Base-by-base conservation (phyloP, 2,113 vertebrate genomes). In the Muscicapa adusta region DNA sequence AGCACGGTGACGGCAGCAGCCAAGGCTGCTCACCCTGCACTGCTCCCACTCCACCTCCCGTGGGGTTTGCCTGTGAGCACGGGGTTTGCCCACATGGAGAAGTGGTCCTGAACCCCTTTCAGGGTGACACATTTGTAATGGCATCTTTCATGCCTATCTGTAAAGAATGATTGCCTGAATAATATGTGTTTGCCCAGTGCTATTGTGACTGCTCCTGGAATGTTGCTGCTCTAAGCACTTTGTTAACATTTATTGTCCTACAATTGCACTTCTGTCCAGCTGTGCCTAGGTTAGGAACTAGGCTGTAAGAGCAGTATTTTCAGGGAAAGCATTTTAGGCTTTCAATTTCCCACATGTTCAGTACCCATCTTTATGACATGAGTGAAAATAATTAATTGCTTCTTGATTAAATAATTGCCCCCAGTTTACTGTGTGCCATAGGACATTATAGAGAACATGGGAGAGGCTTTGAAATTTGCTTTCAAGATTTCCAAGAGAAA, bases 351-450 rank as follows among this genome's bases (percentile, higher is more conserved):
- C 29, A 58, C 18, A 5, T 53, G 6, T 82, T 94, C 71, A 63
- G 70, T 71, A 65, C 15, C 31, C 71, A 48, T 86, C 34, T 88
- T 74, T 85, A 58, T 48, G 57, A 58, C 48, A 67, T 31, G 26
- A 94, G 29, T 89, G 85, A 96, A 91, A 92, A 91, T 78, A 93
- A 84, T 92, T 71, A 93, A 74, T 73, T 96, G 28, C 73, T 90
- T 56, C 50, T 70, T 83, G 60, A 60, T 83, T 3, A 91, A 89
- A 38, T 83, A 73, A 54, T 90, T 94, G 25, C 29, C 38, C 36
- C 54, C 45, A 29, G 65, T 91, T 94, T 94, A 54, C 42, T 62
- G 12, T 50, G 38, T 14, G 7, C 63, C 60, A 68, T 26, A 89
- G 62, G 33, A 75, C 26, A 14, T 51, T 66, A 20, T 9, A 38